phyloP scores from a whole-genome alignment of 2,113 vertebrate species.

The Nesoenas mayeri region DNA sequence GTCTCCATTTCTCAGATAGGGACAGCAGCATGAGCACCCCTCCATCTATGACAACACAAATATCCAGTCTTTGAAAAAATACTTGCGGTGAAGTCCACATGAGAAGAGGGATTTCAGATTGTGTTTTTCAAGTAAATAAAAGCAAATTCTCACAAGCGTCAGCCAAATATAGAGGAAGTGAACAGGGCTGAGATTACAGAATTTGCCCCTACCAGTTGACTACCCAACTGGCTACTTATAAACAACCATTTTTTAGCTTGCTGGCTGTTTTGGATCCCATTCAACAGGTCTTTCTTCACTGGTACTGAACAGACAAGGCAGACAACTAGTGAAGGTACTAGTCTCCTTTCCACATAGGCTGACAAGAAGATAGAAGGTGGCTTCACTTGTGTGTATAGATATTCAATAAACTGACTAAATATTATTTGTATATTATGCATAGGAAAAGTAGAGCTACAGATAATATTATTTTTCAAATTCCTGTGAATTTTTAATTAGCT shows the following conservation, averaged over 20 bases:
- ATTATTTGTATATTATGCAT: background rate
- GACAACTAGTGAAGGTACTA: rapidly evolving
- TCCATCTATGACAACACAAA: background rate
- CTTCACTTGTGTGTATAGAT: background rate
- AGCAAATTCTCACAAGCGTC: background rate
- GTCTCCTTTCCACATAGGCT: background rate
- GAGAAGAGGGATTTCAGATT: background rate
- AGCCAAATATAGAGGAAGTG: background rate
- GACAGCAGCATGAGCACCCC: background rate
- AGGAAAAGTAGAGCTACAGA: background rate
- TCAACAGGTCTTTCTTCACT: rapidly evolving
- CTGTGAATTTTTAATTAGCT: background rate
- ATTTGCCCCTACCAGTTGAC: background rate
- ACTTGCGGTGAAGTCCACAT: background rate
- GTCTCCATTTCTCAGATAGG: background rate
- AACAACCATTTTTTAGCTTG: background rate
- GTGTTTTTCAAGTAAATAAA: background rate
- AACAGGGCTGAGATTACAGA: background rate
- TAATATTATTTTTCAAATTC: background rate
- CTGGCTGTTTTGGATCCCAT: background rate
- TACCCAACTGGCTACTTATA: background rate
- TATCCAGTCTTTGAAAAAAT: background rate
- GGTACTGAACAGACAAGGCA: background rate
- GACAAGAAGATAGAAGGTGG: background rate
- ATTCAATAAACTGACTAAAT: background rate